phyloP scores from a whole-genome alignment of 1,140 invertebrate species.

The Coelopa frigida region DNA sequence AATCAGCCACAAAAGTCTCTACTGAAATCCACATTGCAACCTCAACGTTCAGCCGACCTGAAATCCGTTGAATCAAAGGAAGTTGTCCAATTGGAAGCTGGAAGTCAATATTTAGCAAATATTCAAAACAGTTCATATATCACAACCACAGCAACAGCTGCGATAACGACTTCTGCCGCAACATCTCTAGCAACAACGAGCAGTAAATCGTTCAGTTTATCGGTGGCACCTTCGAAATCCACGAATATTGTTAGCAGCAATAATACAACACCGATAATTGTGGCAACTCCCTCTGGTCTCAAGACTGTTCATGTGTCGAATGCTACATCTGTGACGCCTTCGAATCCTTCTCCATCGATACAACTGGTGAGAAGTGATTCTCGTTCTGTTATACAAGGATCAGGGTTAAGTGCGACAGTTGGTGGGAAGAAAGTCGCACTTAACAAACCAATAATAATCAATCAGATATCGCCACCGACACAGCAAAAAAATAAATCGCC shows the following conservation, averaged over 20 bases:
- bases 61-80: neutral
- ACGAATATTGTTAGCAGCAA: neutral
- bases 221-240: constrained; percentile 7
- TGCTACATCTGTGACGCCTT: constrained; percentile 22
- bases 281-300: constrained; percentile 35
- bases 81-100: no score
- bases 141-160: neutral
- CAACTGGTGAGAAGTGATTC: no score
- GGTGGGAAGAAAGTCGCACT: constrained; percentile 23
- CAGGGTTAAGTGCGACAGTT: constrained; percentile 3
- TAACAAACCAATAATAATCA: constrained; percentile 22
- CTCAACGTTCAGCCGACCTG: neutral
- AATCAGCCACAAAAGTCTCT: constrained; percentile 30
- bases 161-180: constrained; percentile 7
- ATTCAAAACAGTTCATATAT: constrained; percentile 1
- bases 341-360: constrained; percentile 1
- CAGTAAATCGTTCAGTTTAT: constrained; percentile 11
- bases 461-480: constrained; percentile 10
- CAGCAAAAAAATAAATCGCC: neutral
- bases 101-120: no score
- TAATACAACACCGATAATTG: constrained; percentile 34
- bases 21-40: constrained; percentile 22
- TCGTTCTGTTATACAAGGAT: no score
- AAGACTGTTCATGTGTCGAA: constrained; percentile 41
- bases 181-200: neutral